Conservation (phyloP, 2,888 invertebrate species). For the Axea sp. region DNA sequence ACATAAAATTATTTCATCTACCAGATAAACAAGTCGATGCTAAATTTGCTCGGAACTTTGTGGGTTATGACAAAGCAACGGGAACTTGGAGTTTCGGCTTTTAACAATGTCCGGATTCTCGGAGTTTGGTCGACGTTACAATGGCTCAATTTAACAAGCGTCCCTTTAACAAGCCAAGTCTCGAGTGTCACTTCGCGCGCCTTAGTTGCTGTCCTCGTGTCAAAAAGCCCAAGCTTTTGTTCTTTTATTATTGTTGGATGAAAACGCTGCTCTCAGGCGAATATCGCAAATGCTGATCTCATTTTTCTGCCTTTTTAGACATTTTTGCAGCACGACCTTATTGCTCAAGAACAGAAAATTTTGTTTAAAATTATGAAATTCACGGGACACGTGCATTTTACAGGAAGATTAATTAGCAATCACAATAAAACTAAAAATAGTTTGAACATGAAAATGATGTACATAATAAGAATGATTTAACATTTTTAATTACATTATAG, state of each 20-base stretch:
- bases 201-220: slow-evolving; percentile 33
- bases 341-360: neutral
- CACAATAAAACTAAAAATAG: too few species aligned
- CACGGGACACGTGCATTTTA: too few species aligned
- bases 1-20: slow-evolving; percentile 1
- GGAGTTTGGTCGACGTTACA: slow-evolving; percentile 25
- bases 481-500: too few species aligned
- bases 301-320: slow-evolving; percentile 15
- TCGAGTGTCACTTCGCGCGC: slow-evolving; percentile 55
- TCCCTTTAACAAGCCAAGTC: slow-evolving; percentile 53
- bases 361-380: neutral
- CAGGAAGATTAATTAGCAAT: too few species aligned
- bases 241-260: slow-evolving; percentile 40
- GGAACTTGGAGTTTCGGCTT: slow-evolving; percentile 26
- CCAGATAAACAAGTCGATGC: slow-evolving; percentile 10
- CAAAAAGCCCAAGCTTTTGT: slow-evolving; percentile 38
- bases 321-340: neutral
- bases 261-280: slow-evolving; percentile 29
- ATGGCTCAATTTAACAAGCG: slow-evolving; percentile 45
- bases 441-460: too few species aligned
- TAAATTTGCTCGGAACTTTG: slow-evolving; percentile 9
- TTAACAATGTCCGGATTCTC: slow-evolving; percentile 16
- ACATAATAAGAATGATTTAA: too few species aligned
- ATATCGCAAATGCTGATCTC: slow-evolving; percentile 32
- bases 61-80: slow-evolving; percentile 12